Base-by-base conservation (phyloP, 2,113 vertebrate genomes). In the Melanostigma gelatinosum region DNA sequence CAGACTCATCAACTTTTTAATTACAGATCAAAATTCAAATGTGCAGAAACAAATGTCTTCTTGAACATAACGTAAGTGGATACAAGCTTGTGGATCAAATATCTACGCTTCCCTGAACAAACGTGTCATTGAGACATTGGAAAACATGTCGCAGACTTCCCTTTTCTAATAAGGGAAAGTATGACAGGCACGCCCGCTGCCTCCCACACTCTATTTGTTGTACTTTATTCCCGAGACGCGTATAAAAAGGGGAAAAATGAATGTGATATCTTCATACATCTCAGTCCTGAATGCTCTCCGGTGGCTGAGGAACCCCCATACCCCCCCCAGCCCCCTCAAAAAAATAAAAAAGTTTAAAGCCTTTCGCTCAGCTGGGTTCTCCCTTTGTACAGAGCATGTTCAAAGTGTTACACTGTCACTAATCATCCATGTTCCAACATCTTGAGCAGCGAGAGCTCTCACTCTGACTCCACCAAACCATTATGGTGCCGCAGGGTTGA, bases 241-340 rank as follows among this genome's bases (percentile, higher is more conserved):
- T 86, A 94, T 94, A 90, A 95, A 95, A 83, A 61, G 67, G 81
- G 75, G 62, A 44, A 72, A 89, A 95, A 94, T 93, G 87, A 95
- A 95, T 83, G 93, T 88, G 90, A 92, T 96, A 91, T 96, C 93
- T 94, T 93, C 93, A 95, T 94, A 94, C 92, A 92, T 95, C 94
- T 92, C 24, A 80, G 82, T 72, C 91, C 87, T 80, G 92, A 89
- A 91, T 90, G 86, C 92, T 95, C 94, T 96, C 94, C 84, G 86
- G 94, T 94, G 93, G 88, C 86, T 90, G 60, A 91, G 85, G 80
- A 91, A 87, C 90, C 89, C 85, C 86, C 85, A 76, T 92, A 83
- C 86, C 40, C 50, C 50, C 62, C 85, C 79, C 48, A 61, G 24
- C 54, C 54, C 54, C 12, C 54, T 55, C n/a, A 18, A 6, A 50